phyloP scores from a whole-genome alignment of 2,113 vertebrate genomes.

The Mixornis gularis region DNA sequence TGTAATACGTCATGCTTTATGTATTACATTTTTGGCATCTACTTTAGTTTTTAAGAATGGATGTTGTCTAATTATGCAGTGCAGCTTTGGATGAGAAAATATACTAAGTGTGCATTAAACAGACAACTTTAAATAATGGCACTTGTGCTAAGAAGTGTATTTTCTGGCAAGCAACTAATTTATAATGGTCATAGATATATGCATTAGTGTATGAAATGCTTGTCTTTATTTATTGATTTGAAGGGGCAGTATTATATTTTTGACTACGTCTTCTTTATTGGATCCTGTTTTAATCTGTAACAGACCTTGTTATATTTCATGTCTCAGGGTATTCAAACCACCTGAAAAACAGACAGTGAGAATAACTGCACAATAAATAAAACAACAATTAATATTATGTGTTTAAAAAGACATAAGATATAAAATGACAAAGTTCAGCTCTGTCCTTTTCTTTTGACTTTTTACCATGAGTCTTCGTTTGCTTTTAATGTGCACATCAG shows the following conservation, averaged over 20 bases:
- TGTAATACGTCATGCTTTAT: conserved; percentile 74
- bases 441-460: background rate
- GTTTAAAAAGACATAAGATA: conserved; percentile 2
- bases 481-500: conserved; percentile 56
- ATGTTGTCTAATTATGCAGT: conserved; percentile 82
- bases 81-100: conserved; percentile 76
- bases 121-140: conserved; percentile 84
- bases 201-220: conserved; percentile 83
- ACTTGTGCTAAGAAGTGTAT: conserved; percentile 85
- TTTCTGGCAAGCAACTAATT: conserved; percentile 85
- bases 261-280: conserved; percentile 76
- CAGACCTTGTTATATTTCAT: conserved; percentile 70
- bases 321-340: conserved; percentile 52
- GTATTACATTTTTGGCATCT: conserved; percentile 75
- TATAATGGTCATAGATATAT: conserved; percentile 84
- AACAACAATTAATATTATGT: conserved; percentile 35
- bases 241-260: conserved; percentile 76
- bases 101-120: conserved; percentile 84
- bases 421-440: background rate
- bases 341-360: conserved; percentile 70
- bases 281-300: conserved; percentile 73
- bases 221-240: conserved; percentile 86
- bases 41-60: conserved; percentile 82
- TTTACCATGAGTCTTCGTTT: background rate
- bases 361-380: conserved; percentile 61